A percentile compares a stretch with the other conserved stretches of the same genome.
These are phyloP conservation scores for Catostylus mosaicus DNA, from an alignment of 30 jellyfish, hydroid and myxozoan species.

Conservation along the genomic window DNA sequence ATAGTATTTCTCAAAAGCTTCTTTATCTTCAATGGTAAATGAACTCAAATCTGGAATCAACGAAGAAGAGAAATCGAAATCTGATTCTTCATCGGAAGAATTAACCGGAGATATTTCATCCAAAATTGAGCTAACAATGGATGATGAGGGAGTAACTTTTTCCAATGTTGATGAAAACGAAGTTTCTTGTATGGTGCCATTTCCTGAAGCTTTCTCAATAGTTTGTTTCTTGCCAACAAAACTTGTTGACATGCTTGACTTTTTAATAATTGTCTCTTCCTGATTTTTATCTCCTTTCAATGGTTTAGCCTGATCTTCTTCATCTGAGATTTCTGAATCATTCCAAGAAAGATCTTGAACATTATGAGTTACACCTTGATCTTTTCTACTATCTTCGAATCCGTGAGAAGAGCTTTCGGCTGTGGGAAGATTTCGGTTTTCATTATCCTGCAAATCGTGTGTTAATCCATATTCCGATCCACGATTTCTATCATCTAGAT, in stretches of 20 bases:
- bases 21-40: constrained; percentile 8
- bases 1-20: constrained; percentile 16
- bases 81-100: constrained; percentile 43
- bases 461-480: neutral
- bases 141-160: constrained; percentile 58
- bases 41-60: constrained; percentile 58
- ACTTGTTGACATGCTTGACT: constrained; percentile 15
- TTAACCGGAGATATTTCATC: constrained; percentile 32
- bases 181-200: neutral
- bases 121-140: constrained; percentile 45
- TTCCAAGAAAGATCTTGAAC: constrained; percentile 41
- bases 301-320: constrained; percentile 5
- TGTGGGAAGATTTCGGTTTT: no score
- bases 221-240: neutral
- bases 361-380: neutral
- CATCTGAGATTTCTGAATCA: constrained; percentile 46
- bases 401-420: neutral
- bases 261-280: neutral
- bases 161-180: constrained; percentile 68
- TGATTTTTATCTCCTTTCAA: neutral
- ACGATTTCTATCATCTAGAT: neutral
- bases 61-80: constrained; percentile 56
- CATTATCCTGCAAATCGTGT: neutral
- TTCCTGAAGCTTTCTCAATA: constrained; percentile 19
- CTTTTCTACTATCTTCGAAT: neutral